Base-by-base conservation (phyloP, 2,797 vertebrate species). In the Zenarchopterus dispar region DNA sequence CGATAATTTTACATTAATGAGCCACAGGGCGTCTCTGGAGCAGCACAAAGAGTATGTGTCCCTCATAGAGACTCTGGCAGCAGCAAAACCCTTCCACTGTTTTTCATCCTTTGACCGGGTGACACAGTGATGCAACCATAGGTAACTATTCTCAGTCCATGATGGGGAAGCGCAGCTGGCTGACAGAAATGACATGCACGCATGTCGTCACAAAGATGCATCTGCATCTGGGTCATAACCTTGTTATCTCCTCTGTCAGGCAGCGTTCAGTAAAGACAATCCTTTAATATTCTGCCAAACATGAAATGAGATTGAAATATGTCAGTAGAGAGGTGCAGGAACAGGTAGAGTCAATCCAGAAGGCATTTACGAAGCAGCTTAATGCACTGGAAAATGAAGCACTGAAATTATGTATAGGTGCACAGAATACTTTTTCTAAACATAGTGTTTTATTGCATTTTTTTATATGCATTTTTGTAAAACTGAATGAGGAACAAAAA, bases 181-280 rank as follows among this genome's bases (percentile, higher is more conserved):
- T 56, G 52, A 73, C 65, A 67, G 56, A 51, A 36, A 57, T 57
- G 55, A 33, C 49, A 23, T 58, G 43, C 53, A 52, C 41, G 50
- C 31, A 56, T 76, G 57, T 70, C 69, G 67, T 78, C 68, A 68
- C 22, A 0, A 22, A 7, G 45, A 43, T 62, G 23, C 74, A 81
- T 79, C 67, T 77, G 23, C 74, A 81, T 79, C 67, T 77, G 72
- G 78, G 77, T 69, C 79, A 53, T 67, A 63, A 74, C 66, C 74
- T 74, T 82, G 69, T 74, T 73, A 71, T 73, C 51, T 67, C 21
- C 10, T 62, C 57, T 63, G 54, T 67, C 63, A 59, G n/a, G 31
- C 58, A 62, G 66, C 56, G 61, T 51, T 67, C 17, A 4, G 44
- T 6, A 62, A 70, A 56, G 52, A 24, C 8, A 50, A 26, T 43